Percentiles rank a stretch among this genome's conserved stretches.
phyloP scores from a whole-genome alignment of 2,113 vertebrate genomes.

The Peromyscus californicus region DNA sequence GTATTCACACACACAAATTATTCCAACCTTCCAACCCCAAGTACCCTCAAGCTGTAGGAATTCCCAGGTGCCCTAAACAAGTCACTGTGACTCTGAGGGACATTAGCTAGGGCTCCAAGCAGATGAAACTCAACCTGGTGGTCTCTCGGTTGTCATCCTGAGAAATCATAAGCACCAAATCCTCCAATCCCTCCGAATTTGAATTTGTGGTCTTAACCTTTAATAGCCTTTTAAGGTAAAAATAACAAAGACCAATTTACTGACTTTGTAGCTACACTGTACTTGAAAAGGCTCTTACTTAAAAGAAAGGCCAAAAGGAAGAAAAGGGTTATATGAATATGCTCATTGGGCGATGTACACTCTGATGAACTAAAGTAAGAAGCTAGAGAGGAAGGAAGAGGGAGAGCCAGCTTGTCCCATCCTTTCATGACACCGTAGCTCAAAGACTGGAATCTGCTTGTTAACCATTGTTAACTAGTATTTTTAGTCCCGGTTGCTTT shows the following conservation, averaged over 20 bases:
- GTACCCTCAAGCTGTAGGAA: not conserved
- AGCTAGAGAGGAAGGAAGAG: slow-evolving; percentile 52
- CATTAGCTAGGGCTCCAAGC: not conserved
- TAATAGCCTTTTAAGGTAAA: slow-evolving; percentile 80
- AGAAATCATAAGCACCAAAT: slow-evolving; percentile 61
- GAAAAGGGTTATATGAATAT: not conserved
- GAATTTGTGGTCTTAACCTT: slow-evolving; percentile 77
- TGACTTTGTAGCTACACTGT: slow-evolving; percentile 71
- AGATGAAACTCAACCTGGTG: not conserved
- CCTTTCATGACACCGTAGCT: slow-evolving; percentile 84
- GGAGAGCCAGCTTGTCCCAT: slow-evolving; percentile 59
- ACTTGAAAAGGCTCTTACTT: slow-evolving; percentile 68
- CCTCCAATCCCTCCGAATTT: slow-evolving; percentile 19
- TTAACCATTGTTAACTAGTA: slow-evolving; percentile 95
- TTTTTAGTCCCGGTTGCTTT: slow-evolving; percentile 95
- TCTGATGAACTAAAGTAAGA: slow-evolving; percentile 67
- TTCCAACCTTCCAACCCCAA: not conserved
- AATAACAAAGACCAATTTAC: slow-evolving; percentile 72
- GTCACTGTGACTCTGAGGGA: not conserved
- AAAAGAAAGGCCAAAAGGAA: slow-evolving; percentile 52
- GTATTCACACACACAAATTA: not conserved
- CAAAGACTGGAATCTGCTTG: slow-evolving; percentile 90
- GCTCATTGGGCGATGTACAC: not conserved
- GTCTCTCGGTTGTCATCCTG: not conserved
- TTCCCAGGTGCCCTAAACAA: slow-evolving; percentile 4